phyloP scores from a whole-genome alignment of 2,888 invertebrate genomes.

The Lypha dubia region DNA sequence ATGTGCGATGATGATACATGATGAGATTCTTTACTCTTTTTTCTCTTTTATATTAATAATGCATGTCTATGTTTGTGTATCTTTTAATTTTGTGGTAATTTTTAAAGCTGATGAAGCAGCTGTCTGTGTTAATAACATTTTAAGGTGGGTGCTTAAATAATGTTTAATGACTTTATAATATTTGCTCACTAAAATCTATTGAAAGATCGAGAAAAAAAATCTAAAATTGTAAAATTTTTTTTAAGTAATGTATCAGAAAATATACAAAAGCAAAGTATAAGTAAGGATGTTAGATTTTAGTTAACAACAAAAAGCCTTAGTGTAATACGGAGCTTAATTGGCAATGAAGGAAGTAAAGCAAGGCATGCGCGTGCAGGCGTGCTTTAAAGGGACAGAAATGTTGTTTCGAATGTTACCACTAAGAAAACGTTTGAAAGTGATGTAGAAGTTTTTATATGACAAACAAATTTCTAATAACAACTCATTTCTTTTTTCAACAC shows the following conservation, averaged over 20 bases:
- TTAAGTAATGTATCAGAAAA: background rate
- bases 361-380: too few species aligned
- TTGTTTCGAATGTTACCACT: too few species aligned
- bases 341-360: too few species aligned
- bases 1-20: background rate
- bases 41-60: background rate
- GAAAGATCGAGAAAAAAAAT: background rate
- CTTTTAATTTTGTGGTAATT: slow-evolving; percentile 21
- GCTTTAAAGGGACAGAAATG: too few species aligned
- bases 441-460: too few species aligned
- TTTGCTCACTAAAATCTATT: slow-evolving; percentile 37
- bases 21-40: background rate
- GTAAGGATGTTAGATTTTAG: too few species aligned
- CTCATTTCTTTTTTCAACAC: too few species aligned
- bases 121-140: slow-evolving; percentile 64
- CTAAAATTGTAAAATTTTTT: background rate
- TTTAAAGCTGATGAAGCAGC: slow-evolving; percentile 69
- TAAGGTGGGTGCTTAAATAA: slow-evolving; percentile 68
- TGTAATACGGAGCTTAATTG: too few species aligned
- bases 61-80: slow-evolving; percentile 27
- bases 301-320: too few species aligned
- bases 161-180: slow-evolving; percentile 70
- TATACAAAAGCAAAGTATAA: too few species aligned
- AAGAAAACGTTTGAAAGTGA: too few species aligned
- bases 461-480: too few species aligned